phyloP scores from a whole-genome alignment of 2,888 invertebrate genomes.

The Nemoura dubitans region DNA sequence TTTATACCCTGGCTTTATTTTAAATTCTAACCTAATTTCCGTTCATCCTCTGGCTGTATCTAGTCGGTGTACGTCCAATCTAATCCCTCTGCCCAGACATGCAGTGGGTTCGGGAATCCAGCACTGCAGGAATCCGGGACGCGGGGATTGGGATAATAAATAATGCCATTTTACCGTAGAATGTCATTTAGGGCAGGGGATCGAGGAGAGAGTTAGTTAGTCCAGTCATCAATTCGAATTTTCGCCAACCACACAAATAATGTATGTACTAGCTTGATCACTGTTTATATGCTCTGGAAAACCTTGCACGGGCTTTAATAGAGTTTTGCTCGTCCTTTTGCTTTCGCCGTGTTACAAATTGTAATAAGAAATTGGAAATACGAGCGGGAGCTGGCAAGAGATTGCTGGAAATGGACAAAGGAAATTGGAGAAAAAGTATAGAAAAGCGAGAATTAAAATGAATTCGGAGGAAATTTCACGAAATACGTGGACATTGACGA shows the following conservation, averaged over 20 bases:
- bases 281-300: background rate
- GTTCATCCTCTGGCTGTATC: background rate
- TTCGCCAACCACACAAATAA: background rate
- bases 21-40: constrained; percentile 12
- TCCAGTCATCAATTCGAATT: background rate
- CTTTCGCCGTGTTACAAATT: no score
- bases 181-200: background rate
- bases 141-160: background rate
- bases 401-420: no score
- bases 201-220: background rate
- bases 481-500: no score
- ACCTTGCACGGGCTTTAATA: no score
- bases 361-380: no score
- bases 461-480: no score
- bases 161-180: background rate
- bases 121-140: no score
- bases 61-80: background rate
- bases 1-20: background rate
- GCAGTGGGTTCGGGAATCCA: background rate
- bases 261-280: background rate
- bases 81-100: background rate
- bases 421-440: no score
- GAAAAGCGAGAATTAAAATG: no score
- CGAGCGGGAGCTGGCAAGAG: no score
- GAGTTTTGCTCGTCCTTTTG: no score